These are phyloP conservation scores for Dynastes hyllus DNA, from an alignment of 2,888 invertebrate species.

Conservation along the genomic window DNA sequence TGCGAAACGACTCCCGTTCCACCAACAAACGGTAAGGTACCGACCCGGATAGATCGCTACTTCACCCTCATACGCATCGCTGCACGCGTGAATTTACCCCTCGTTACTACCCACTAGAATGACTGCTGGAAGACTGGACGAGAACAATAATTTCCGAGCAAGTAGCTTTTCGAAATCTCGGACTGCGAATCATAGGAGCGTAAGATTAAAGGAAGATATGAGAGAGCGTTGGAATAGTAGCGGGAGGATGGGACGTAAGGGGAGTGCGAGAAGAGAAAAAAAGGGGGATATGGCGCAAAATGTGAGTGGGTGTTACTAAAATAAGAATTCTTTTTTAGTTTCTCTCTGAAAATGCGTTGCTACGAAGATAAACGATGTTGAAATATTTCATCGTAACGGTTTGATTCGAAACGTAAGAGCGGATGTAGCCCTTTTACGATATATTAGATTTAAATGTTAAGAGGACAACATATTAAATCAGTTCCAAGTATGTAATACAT, in stretches of 20 bases:
- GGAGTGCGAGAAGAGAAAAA: background rate
- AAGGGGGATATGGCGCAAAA: too few species aligned
- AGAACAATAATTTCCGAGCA: slow-evolving; percentile 56
- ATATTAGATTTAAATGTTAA: too few species aligned
- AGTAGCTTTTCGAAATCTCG: slow-evolving; percentile 51
- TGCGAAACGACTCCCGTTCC: slow-evolving; percentile 1
- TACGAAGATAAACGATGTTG: too few species aligned
- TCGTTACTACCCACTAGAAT: background rate
- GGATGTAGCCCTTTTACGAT: too few species aligned
- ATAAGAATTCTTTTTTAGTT: too few species aligned
- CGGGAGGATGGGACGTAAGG: background rate
- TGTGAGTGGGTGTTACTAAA: too few species aligned
- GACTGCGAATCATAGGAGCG: slow-evolving; percentile 19
- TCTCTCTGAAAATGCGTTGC: too few species aligned
- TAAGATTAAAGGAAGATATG: slow-evolving; percentile 20
- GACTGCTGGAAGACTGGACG: slow-evolving; percentile 45
- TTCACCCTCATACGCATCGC: slow-evolving; percentile 31
- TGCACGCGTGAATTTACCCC: slow-evolving; percentile 33
- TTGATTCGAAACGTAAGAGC: too few species aligned
- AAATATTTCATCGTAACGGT: too few species aligned
- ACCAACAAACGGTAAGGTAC: background rate
- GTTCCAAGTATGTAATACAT: too few species aligned
- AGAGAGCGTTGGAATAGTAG: background rate
- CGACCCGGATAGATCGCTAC: slow-evolving; percentile 20
- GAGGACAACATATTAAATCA: too few species aligned